Conservation (phyloP, 2,113 vertebrate species). For the Petaurus breviceps region DNA sequence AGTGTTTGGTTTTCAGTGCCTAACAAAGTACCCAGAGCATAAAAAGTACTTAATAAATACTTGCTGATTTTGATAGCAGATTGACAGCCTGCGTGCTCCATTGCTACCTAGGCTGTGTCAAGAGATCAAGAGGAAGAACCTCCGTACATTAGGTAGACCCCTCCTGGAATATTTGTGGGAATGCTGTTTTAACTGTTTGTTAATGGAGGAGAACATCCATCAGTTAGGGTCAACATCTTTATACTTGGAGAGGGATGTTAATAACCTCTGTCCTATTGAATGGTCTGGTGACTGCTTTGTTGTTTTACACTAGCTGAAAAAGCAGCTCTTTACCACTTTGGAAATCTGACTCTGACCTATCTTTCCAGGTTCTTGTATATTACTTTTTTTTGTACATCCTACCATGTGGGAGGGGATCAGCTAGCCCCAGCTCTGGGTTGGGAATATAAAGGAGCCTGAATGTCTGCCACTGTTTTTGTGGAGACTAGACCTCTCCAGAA, state of each 20-base stretch:
- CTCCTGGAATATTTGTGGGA: not conserved
- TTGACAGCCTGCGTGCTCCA: not conserved
- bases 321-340: not conserved
- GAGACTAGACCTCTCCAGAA: not conserved
- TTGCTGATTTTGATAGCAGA: not conserved
- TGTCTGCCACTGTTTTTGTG: not conserved
- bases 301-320: not conserved
- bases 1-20: not conserved
- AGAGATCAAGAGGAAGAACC: not conserved
- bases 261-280: not conserved
- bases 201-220: not conserved
- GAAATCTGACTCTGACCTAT: not conserved
- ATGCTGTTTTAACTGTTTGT: not conserved
- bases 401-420: not conserved
- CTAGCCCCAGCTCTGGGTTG: not conserved
- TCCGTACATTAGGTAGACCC: not conserved
- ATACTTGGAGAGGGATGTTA: not conserved
- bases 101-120: not conserved
- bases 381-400: not conserved
- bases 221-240: not conserved
- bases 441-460: not conserved
- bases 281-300: not conserved
- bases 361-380: not conserved
- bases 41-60: not conserved
- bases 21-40: not conserved